Percentiles rank a stretch among this genome's conserved stretches.
These are phyloP conservation scores for Dasypogon diadema DNA, from an alignment of 2,888 invertebrate genomes.

Conservation along the genomic window DNA sequence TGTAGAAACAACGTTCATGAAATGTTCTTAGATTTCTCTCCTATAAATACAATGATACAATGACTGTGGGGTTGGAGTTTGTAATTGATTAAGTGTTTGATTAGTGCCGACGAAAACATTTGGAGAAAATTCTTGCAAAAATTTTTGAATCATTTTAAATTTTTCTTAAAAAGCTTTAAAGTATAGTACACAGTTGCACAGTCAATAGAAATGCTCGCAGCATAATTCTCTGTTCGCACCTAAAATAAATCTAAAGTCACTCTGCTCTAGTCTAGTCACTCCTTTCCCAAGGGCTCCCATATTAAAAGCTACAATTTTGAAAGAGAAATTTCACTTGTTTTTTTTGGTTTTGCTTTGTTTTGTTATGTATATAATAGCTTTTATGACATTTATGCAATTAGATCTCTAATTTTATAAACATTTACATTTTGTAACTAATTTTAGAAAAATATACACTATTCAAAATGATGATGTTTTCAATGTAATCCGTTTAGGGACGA, in stretches of 20 bases:
- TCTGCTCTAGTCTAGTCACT: background rate
- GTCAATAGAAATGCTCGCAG: background rate
- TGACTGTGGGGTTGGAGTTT: background rate
- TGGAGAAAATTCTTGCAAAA: too few species aligned
- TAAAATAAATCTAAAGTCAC: background rate
- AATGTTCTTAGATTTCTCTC: background rate
- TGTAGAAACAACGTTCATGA: background rate
- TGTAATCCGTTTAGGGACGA: background rate
- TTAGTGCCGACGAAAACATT: too few species aligned
- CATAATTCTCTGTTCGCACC: background rate
- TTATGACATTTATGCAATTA: slow-evolving; percentile 34
- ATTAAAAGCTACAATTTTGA: background rate
- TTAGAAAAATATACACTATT: slow-evolving; percentile 42
- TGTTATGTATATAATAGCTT: too few species aligned
- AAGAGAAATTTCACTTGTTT: slow-evolving; percentile 10
- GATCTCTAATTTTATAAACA: slow-evolving; percentile 6
- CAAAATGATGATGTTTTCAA: background rate
- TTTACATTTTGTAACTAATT: slow-evolving; percentile 34
- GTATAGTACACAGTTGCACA: background rate
- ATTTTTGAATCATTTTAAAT: too few species aligned
- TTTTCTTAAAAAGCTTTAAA: background rate
- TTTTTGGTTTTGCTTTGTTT: too few species aligned
- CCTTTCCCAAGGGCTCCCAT: background rate
- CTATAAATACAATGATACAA: background rate
- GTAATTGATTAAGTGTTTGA: too few species aligned